Evolutionary conservation across 2,797 vertebrate species (phyloP).

Genomic region (Clamator glandarius): DNA sequence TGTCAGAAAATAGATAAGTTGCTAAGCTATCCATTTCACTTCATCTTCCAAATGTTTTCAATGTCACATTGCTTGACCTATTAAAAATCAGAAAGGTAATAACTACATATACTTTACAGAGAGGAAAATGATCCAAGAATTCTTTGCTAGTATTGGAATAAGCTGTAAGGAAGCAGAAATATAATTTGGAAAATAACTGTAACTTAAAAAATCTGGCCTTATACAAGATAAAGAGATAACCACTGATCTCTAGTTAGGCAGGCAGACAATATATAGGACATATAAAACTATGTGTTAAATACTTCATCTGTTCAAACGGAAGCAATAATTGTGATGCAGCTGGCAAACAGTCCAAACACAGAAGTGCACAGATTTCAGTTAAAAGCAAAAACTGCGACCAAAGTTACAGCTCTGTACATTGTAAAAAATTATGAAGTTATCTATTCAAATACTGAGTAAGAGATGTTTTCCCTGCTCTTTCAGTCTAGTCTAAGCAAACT

Average conservation of each 20-base stretch:
- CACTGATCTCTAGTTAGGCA: not conserved
- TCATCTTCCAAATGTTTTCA: not conserved
- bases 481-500: not conserved
- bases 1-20: conserved; percentile 14
- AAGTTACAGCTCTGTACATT: not conserved
- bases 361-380: not conserved
- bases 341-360: not conserved
- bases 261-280: not conserved
- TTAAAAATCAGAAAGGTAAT: not conserved
- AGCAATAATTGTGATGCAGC: not conserved
- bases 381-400: not conserved
- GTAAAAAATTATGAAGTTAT: not conserved
- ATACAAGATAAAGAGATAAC: not conserved
- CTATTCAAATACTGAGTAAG: not conserved
- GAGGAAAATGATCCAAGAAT: not conserved
- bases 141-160: not conserved
- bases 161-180: not conserved
- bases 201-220: not conserved
- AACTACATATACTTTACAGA: not conserved
- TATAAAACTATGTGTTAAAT: not conserved
- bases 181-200: not conserved
- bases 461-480: not conserved
- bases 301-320: not conserved
- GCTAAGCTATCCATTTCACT: not conserved
- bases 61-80: not conserved